Evolutionary conservation across 2,113 vertebrate species (phyloP), one percentile per base, ranked within the genome.

Genomic region (Monopterus albus): DNA sequence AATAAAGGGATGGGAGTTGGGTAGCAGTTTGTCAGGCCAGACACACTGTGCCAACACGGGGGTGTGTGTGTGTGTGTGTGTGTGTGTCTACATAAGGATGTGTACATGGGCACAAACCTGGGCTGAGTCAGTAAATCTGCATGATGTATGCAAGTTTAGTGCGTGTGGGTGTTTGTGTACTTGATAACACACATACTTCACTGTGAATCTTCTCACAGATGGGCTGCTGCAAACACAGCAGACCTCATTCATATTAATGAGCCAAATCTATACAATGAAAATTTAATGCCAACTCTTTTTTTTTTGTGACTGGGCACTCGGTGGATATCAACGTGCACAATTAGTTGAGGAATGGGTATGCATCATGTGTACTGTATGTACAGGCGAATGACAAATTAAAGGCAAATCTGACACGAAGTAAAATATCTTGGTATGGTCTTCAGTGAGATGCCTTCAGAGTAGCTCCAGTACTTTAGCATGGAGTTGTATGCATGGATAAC

Each of bases 171-270:
- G 59, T 53, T 2, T 67, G 75, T 52, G 73, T 28, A 35, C 10
- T n/a, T 26, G 46, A 28, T 39, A 61, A 45, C 58, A 47, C 64
- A 64, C 49, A 25, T 20, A 43, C 33, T 43, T 47, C 20, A 36
- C 71, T 38, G 61, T 62, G 77, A 40, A 56, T 72, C 75, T 61
- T 35, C 64, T 79, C 85, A 72, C 91, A 92, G 88, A 92, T 90
- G 90, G 84, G 90, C 89, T 75, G 82, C 61, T 72, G 83, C 88
- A 80, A 78, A 84, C 82, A 71, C 85, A 88, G 84, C 86, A 75
- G 77, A 74, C 53, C 81, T 89, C 84, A 86, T 92, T 87, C 84
- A 91, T 92, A 88, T 91, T 88, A 87, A 93, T 86, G 79, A 92
- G 74, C 56, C 81, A 84, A 86, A 92, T 91, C 91, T 87, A 87